phyloP scores from a whole-genome alignment of 2,113 vertebrate genomes.

The Mustela nigripes region DNA sequence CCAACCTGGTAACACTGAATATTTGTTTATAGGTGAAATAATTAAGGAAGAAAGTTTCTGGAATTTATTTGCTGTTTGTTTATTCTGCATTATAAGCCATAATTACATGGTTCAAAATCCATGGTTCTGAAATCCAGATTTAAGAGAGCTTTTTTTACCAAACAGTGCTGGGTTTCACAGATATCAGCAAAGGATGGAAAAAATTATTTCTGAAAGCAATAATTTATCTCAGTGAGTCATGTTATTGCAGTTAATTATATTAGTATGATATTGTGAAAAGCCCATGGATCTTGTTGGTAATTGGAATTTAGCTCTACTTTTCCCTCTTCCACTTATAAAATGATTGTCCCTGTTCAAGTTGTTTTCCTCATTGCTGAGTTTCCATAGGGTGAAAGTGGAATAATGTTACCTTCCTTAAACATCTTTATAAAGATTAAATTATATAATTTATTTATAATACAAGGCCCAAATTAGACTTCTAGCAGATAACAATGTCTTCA shows the following conservation, averaged over 20 bases:
- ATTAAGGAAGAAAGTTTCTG: not conserved
- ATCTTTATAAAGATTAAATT: not conserved
- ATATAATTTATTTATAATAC: not conserved
- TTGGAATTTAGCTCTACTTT: not conserved
- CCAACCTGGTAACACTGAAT: not conserved
- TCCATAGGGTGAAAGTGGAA: not conserved
- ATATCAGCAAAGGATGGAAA: not conserved
- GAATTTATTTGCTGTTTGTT: not conserved
- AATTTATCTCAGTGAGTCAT: not conserved
- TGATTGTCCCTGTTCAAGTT: not conserved
- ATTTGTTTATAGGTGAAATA: not conserved
- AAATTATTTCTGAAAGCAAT: not conserved
- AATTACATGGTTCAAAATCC: not conserved
- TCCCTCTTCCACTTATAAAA: not conserved
- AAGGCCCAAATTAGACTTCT: not conserved
- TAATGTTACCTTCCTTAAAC: not conserved
- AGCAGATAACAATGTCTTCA: not conserved
- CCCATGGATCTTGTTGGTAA: not conserved
- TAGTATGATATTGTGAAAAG: not conserved
- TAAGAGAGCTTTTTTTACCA: not conserved
- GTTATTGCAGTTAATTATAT: not conserved
- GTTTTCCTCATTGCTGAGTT: not conserved
- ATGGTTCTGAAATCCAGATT: not conserved
- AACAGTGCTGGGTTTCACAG: fast-evolving
- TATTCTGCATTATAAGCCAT: not conserved